Evolutionary conservation across 2,797 vertebrate species (phyloP).

Genomic region (Eidolon dupreanum): DNA sequence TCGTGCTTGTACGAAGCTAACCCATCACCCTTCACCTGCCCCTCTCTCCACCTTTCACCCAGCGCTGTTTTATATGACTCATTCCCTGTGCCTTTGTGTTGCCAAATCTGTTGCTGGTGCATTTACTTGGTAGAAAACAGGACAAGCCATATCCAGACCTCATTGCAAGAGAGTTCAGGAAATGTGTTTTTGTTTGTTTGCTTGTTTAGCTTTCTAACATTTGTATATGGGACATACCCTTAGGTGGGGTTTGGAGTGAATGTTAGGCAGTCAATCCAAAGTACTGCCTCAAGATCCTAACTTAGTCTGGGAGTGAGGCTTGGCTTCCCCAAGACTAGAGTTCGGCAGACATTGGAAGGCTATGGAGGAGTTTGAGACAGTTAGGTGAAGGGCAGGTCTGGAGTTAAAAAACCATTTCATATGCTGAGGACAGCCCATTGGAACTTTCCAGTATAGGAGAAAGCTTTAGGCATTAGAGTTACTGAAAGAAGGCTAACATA

Average conservation of each 20-base stretch:
- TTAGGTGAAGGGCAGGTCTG: neutral
- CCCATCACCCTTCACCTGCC: neutral
- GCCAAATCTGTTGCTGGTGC: neutral
- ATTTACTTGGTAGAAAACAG: neutral
- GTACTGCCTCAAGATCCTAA: neutral
- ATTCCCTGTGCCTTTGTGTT: neutral
- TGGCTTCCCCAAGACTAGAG: neutral
- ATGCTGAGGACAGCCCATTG: neutral
- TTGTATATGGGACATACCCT: neutral
- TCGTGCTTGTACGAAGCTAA: neutral
- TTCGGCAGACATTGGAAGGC: neutral
- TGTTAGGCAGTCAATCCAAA: neutral
- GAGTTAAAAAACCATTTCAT: neutral
- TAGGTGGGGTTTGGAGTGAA: neutral
- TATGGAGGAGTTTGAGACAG: neutral
- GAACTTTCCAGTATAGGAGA: neutral
- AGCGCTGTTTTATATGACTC: neutral
- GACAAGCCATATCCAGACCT: neutral
- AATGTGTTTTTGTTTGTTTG: neutral
- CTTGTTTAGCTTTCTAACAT: constrained; percentile 19
- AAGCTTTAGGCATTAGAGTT: neutral
- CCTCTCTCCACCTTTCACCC: neutral
- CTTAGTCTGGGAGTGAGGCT: neutral
- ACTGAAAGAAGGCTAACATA: neutral
- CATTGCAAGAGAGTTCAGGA: neutral